A percentile compares a stretch with the other conserved stretches of the same genome.
Evolutionary conservation across 2,888 invertebrate genomes (phyloP).

Genomic region (Monochamus alternatus): DNA sequence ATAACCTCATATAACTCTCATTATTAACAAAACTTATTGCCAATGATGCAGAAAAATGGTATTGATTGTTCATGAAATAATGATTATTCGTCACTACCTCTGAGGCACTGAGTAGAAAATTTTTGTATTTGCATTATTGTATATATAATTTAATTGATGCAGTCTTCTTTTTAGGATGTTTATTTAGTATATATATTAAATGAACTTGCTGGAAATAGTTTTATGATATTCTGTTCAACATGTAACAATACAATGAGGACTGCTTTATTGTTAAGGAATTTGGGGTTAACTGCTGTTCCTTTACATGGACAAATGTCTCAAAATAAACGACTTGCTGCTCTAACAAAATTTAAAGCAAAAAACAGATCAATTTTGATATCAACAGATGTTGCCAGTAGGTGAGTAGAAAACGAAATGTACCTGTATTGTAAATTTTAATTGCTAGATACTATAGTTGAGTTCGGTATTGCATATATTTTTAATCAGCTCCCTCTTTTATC

Average conservation of each 20-base stretch:
- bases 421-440: no score
- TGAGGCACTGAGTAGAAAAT: constrained; percentile 48
- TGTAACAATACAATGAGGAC: constrained; percentile 93
- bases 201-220: constrained; percentile 94
- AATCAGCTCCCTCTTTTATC: no score
- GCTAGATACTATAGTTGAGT: no score
- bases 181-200: constrained; percentile 96
- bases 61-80: constrained; percentile 13
- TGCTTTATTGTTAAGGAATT: constrained; percentile 89
- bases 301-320: constrained; percentile 99
- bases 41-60: constrained; percentile 53
- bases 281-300: constrained; percentile 95
- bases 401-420: constrained; percentile 49
- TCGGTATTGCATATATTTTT: no score
- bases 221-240: constrained; percentile 97
- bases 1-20: no score
- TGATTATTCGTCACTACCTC: constrained; percentile 65
- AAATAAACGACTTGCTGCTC: constrained; percentile 93
- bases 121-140: not conserved
- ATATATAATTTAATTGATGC: constrained; percentile 1
- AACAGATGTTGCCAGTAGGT: constrained; percentile 98
- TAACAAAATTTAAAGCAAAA: constrained; percentile 97
- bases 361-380: constrained; percentile 95
- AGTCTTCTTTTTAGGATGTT: constrained; percentile 81
- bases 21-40: constrained; percentile 3